Conservation (phyloP, 1,140 invertebrate genomes). For the Heliconius hewitsoni region DNA sequence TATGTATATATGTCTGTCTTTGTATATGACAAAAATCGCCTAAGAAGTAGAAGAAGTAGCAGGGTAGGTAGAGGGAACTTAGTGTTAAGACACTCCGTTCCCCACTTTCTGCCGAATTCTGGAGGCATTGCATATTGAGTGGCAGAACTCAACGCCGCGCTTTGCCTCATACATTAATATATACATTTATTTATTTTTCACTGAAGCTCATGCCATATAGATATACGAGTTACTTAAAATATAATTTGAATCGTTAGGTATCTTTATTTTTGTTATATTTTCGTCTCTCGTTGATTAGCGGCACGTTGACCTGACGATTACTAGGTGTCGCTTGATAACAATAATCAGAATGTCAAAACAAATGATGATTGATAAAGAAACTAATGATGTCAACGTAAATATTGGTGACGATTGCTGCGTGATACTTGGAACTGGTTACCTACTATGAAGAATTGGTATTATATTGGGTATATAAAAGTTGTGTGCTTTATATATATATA, state of each 20-base stretch:
- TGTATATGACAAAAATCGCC: no score
- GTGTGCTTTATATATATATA: not conserved
- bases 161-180: no score
- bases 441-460: not conserved
- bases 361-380: slow-evolving; percentile 32
- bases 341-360: slow-evolving; percentile 32
- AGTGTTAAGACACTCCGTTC: no score
- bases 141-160: no score
- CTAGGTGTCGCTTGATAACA: slow-evolving; percentile 17
- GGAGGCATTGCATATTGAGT: no score
- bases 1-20: no score
- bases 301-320: not conserved
- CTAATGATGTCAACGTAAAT: slow-evolving; percentile 28
- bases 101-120: no score
- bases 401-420: slow-evolving; percentile 13
- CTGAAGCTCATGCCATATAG: not conserved
- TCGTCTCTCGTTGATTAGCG: not conserved
- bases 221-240: not conserved
- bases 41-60: no score
- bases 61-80: no score
- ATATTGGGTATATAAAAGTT: not conserved
- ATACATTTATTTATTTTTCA: no score
- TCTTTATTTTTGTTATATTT: not conserved
- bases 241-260: not conserved
- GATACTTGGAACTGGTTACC: not conserved